phyloP scores from a whole-genome alignment of 2,888 invertebrate species.

The Nezara viridula region DNA sequence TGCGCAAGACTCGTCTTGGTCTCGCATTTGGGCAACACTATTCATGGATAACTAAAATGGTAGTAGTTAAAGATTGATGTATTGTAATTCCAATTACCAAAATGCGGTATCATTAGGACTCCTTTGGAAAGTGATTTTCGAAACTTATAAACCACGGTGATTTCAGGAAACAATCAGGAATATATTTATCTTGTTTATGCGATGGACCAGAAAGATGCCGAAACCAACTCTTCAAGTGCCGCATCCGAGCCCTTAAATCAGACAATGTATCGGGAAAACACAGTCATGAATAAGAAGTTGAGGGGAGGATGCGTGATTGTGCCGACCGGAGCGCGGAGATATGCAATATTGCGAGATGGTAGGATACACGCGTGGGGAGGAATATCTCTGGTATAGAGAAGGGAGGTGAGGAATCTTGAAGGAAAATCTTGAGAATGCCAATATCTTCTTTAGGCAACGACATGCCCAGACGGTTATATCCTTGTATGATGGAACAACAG shows the following conservation, averaged over 20 bases:
- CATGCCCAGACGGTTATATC: not conserved
- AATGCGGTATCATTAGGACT: too few relatives aligned
- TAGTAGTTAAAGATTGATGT: too few relatives aligned
- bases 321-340: slow-evolving; percentile 27
- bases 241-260: slow-evolving; percentile 13
- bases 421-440: slow-evolving; percentile 44
- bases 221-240: not conserved
- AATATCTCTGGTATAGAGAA: not conserved
- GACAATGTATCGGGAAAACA: slow-evolving; percentile 33
- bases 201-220: not conserved
- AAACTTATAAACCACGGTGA: not conserved
- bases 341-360: slow-evolving; percentile 48
- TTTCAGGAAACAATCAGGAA: not conserved
- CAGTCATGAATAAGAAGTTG: slow-evolving; percentile 41
- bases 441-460: slow-evolving; percentile 13
- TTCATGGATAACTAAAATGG: too few relatives aligned
- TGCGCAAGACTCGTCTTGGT: too few relatives aligned
- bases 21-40: too few relatives aligned
- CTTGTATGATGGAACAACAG: not conserved
- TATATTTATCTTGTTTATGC: not conserved
- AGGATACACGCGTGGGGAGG: not conserved
- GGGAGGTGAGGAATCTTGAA: slow-evolving; percentile 33
- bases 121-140: not conserved
- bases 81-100: too few relatives aligned
- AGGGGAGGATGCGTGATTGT: slow-evolving; percentile 8